A percentile compares a stretch with the other conserved stretches of the same genome.
Conservation (phyloP, 2,888 invertebrate genomes). For the Lissonota sp. region DNA sequence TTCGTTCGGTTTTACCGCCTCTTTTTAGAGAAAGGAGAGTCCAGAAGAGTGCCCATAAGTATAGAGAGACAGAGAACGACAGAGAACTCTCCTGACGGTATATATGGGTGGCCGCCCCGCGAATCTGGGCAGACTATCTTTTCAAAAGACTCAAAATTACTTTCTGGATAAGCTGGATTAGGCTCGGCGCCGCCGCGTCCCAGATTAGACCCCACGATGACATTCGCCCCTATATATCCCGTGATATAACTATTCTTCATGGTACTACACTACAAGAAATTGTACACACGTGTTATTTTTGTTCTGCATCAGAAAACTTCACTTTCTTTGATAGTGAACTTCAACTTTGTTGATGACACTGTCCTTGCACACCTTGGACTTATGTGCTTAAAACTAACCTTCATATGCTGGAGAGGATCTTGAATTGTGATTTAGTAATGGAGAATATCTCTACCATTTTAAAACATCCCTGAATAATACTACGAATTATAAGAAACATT, state of each 20-base stretch:
- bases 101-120: constrained; percentile 49
- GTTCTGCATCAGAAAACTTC: background rate
- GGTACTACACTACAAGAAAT: constrained; percentile 10
- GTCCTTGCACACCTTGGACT: too few species aligned
- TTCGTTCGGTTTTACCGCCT: constrained; percentile 33
- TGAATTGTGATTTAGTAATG: too few species aligned
- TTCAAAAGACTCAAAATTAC: constrained; percentile 88
- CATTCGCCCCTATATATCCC: constrained; percentile 71
- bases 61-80: constrained; percentile 11
- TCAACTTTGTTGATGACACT: too few species aligned
- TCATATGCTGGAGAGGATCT: too few species aligned
- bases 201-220: constrained; percentile 80
- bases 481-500: too few species aligned
- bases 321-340: background rate
- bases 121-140: constrained; percentile 72
- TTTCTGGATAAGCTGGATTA: constrained; percentile 88
- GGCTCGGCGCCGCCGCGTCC: constrained; percentile 83
- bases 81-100: constrained; percentile 15
- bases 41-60: constrained; percentile 37
- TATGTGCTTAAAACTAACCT: too few species aligned
- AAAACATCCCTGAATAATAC: too few species aligned
- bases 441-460: too few species aligned
- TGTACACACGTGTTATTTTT: background rate
- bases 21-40: constrained; percentile 37
- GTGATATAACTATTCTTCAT: constrained; percentile 35